phyloP scores from a whole-genome alignment of 2,113 vertebrate genomes.

The Murina feae region DNA sequence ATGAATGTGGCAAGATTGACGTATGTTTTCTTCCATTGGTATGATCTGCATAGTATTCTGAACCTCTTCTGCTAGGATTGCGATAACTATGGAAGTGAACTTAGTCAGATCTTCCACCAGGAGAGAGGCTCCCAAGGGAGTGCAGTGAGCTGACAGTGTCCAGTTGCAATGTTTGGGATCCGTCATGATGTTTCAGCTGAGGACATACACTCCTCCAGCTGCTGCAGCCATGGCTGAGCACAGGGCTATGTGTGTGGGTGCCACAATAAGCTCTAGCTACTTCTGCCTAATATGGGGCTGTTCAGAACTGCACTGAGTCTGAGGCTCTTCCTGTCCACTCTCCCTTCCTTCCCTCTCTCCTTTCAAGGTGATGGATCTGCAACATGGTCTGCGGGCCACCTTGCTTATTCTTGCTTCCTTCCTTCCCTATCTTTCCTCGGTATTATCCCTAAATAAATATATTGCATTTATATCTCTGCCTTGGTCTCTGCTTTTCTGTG shows the following conservation, averaged over 20 bases:
- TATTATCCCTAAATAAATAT: neutral
- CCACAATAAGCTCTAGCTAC: neutral
- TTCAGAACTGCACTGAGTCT: neutral
- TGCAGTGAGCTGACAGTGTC: accelerated
- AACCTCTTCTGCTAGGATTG: neutral
- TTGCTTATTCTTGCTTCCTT: neutral
- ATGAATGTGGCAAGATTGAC: neutral
- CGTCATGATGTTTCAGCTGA: neutral
- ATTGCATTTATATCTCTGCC: neutral
- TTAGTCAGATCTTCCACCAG: neutral
- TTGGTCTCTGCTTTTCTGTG: neutral
- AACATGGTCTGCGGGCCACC: neutral
- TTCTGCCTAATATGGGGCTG: neutral
- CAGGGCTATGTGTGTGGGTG: neutral
- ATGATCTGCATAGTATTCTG: neutral
- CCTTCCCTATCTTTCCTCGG: neutral
- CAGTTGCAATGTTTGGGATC: neutral
- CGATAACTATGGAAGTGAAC: neutral
- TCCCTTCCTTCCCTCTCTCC: neutral
- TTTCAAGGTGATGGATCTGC: neutral
- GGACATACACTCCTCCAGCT: neutral
- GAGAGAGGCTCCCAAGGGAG: neutral
- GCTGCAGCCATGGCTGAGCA: neutral
- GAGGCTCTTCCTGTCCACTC: neutral
- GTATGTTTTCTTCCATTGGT: neutral